phyloP scores from a whole-genome alignment of 2,797 vertebrate genomes.

The Loris lydekkerianus region DNA sequence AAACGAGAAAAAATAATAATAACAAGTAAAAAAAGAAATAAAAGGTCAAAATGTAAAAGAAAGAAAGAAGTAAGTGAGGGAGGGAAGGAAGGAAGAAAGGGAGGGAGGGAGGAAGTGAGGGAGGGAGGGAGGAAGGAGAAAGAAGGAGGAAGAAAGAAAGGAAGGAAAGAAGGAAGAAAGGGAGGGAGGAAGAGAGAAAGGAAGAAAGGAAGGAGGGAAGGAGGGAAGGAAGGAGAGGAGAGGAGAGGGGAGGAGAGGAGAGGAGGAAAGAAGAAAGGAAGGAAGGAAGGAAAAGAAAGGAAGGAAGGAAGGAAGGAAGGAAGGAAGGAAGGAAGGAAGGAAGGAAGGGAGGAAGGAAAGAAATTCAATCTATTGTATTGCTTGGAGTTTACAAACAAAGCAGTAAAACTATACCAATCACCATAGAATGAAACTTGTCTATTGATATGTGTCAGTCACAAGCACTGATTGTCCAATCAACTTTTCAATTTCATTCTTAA shows the following conservation, averaged over 20 bases:
- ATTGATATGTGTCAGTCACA: neutral
- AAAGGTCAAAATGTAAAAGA: no score
- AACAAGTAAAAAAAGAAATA: no score
- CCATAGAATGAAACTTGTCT: neutral
- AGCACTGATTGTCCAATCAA: neutral
- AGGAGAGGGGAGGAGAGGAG: no score
- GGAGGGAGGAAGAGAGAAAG: fast-evolving
- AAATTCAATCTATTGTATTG: neutral
- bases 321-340: neutral
- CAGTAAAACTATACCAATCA: neutral
- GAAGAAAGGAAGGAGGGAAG: neutral
- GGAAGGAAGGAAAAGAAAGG: neutral
- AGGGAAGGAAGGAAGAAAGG: no score
- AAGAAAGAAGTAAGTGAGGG: no score
- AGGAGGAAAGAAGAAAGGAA: no score
- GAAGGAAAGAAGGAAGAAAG: neutral
- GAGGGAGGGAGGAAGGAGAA: no score
- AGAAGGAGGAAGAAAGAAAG: no score
- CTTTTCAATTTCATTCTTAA: neutral
- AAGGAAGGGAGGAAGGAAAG: fast-evolving
- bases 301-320: neutral
- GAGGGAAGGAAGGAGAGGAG: no score
- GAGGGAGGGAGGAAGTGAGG: no score
- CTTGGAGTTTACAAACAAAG: neutral
- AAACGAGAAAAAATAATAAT: no score